A percentile compares a stretch with the other conserved stretches of the same genome.
Conservation (phyloP, 2,888 invertebrate species). For the Platycheirus rosarum region DNA sequence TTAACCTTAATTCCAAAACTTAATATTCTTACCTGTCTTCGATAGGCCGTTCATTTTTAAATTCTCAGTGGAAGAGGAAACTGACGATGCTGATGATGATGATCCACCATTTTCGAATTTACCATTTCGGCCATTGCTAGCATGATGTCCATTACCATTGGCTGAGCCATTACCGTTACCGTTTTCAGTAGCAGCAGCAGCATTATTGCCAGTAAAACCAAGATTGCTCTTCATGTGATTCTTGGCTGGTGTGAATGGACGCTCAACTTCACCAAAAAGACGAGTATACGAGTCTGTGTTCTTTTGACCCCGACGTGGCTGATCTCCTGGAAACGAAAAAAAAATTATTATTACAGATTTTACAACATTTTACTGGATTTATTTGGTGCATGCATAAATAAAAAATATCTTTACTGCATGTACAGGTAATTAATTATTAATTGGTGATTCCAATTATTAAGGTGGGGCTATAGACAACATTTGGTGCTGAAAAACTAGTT, state of each 20-base stretch:
- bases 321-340: slow-evolving; percentile 80
- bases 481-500: slow-evolving; percentile 4
- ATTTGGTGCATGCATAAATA: too few species aligned
- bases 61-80: slow-evolving; percentile 81
- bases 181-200: slow-evolving; percentile 73
- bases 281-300: slow-evolving; percentile 84
- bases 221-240: slow-evolving; percentile 85
- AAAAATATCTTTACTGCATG: too few species aligned
- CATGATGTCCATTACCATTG: slow-evolving; percentile 78
- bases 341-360: too few species aligned
- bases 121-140: slow-evolving; percentile 77
- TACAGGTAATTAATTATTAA: too few species aligned
- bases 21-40: slow-evolving; percentile 79
- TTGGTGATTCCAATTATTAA: too few species aligned
- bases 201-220: slow-evolving; percentile 81
- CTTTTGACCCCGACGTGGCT: slow-evolving; percentile 81
- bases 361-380: too few species aligned
- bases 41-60: slow-evolving; percentile 79
- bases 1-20: not conserved
- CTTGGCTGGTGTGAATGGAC: slow-evolving; percentile 84
- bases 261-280: slow-evolving; percentile 84
- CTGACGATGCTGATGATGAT: slow-evolving; percentile 81
- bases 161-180: slow-evolving; percentile 76
- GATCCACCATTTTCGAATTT: slow-evolving; percentile 79
- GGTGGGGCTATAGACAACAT: too few species aligned